A percentile compares a stretch with the other conserved stretches of the same genome.
Evolutionary conservation across 2,113 vertebrate species (phyloP).

Genomic region (Odontesthes bonariensis): DNA sequence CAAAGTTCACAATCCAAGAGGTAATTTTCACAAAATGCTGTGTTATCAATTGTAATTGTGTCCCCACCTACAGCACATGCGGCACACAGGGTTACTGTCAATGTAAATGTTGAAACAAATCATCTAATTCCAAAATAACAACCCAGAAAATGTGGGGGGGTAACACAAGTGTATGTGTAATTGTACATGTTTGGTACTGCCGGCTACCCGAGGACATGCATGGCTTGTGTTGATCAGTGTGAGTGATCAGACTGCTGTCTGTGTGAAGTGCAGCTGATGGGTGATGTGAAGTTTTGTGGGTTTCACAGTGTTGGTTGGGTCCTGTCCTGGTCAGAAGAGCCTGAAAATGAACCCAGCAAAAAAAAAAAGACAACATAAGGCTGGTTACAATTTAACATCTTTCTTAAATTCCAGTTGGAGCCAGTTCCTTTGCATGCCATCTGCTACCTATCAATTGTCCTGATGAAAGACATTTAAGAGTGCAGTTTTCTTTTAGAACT

Average conservation of each 20-base stretch:
- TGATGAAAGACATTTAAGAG: not conserved
- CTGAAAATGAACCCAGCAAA: conserved; percentile 34
- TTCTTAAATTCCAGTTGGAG: not conserved
- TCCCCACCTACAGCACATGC: not conserved
- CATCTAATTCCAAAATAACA: not conserved
- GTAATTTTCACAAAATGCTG: not conserved
- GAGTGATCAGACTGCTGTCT: conserved; percentile 3
- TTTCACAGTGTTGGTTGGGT: conserved; percentile 15
- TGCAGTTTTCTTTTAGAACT: not conserved
- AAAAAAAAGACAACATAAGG: conserved; percentile 12
- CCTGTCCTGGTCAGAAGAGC: conserved; percentile 36
- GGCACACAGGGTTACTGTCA: not conserved
- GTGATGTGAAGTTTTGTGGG: conserved; percentile 21
- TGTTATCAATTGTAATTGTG: not conserved
- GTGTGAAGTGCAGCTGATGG: not conserved
- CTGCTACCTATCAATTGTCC: not conserved
- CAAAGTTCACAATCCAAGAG: too few relatives aligned
- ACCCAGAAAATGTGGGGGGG: not conserved
- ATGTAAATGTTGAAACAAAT: not conserved
- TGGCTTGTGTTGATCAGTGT: conserved; percentile 41
- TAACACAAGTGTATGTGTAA: not conserved
- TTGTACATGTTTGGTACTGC: not conserved
- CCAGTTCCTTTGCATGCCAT: not conserved
- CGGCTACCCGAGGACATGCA: conserved; percentile 30
- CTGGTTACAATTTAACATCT: not conserved